Evolutionary conservation across 2,888 invertebrate genomes (phyloP).

Genomic region (Drosophila formosana): DNA sequence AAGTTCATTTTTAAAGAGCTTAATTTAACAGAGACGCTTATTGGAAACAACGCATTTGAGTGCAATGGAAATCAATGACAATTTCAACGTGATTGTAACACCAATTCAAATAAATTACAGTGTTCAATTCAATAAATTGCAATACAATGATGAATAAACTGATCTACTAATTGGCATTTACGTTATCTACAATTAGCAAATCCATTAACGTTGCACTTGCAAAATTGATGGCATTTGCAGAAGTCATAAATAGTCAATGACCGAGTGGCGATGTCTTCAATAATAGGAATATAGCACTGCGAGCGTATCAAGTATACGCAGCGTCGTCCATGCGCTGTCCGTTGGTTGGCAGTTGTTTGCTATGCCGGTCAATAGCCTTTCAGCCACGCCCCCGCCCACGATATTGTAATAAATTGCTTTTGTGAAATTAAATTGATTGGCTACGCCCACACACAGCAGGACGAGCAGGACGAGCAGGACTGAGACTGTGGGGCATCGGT

Average conservation of each 20-base stretch:
- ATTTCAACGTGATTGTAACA: background rate
- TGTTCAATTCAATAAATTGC: background rate
- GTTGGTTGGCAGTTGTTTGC: constrained; percentile 9
- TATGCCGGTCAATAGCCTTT: constrained; percentile 61
- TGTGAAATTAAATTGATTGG: constrained; percentile 80
- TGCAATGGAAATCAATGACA: background rate
- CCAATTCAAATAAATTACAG: too few species aligned
- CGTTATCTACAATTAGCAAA: background rate
- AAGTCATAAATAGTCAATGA: constrained; percentile 17
- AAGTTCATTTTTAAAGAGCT: too few species aligned
- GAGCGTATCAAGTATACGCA: constrained; percentile 51
- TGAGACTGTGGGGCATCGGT: constrained; percentile 5
- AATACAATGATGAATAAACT: background rate
- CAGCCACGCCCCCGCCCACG: constrained; percentile 40
- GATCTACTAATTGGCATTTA: background rate
- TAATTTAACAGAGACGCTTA: too few species aligned
- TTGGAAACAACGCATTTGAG: too few species aligned
- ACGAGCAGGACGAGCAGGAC: background rate
- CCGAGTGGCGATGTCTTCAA: background rate
- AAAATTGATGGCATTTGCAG: constrained; percentile 17
- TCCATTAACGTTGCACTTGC: constrained; percentile 27
- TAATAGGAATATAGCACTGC: background rate
- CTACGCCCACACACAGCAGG: constrained; percentile 22
- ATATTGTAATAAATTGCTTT: constrained; percentile 74
- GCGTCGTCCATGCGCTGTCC: constrained; percentile 3